Evolutionary conservation across 2,888 invertebrate genomes (phyloP).

Genomic region (Caenorhabditis sp.): DNA sequence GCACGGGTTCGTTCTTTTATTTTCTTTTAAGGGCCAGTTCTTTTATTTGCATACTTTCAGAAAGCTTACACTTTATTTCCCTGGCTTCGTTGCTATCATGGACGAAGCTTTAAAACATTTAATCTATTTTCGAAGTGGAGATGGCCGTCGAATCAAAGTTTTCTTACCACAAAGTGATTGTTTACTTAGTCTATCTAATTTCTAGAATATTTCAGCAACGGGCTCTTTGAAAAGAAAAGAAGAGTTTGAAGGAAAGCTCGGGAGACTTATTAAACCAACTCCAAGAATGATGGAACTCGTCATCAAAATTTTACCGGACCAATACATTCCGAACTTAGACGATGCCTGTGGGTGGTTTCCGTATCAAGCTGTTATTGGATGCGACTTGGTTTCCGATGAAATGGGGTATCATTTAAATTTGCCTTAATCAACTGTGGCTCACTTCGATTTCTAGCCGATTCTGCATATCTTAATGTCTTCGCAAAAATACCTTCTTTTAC

Average conservation of each 20-base stretch:
- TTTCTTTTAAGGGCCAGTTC: no score
- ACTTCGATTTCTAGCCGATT: no score
- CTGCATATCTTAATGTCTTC: no score
- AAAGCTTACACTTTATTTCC: constrained; percentile 58
- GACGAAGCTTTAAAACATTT: constrained; percentile 68
- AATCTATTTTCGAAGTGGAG: constrained; percentile 67
- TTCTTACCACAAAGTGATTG: constrained; percentile 68
- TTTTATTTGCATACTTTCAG: no score
- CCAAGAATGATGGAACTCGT: constrained; percentile 64
- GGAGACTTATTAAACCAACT: constrained; percentile 65
- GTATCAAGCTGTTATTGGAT: constrained; percentile 51
- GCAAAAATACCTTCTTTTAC: no score
- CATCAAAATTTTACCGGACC: constrained; percentile 61
- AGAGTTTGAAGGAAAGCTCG: constrained; percentile 68
- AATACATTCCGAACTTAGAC: constrained; percentile 56
- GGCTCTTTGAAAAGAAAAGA: constrained; percentile 67
- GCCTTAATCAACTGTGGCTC: no score
- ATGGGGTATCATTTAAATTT: no score
- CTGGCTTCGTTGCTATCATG: constrained; percentile 61
- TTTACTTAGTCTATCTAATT: not conserved
- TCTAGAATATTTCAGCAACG: constrained; percentile 34
- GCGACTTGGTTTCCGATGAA: constrained; percentile 57
- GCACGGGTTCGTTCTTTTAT: constrained; percentile 36
- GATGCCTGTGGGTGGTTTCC: constrained; percentile 68
- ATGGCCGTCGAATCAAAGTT: constrained; percentile 66